Percentiles rank a stretch among this genome's conserved stretches.
phyloP scores from a whole-genome alignment of 37 sponge, comb jelly and placozoan species.

The Ianthella basta region DNA sequence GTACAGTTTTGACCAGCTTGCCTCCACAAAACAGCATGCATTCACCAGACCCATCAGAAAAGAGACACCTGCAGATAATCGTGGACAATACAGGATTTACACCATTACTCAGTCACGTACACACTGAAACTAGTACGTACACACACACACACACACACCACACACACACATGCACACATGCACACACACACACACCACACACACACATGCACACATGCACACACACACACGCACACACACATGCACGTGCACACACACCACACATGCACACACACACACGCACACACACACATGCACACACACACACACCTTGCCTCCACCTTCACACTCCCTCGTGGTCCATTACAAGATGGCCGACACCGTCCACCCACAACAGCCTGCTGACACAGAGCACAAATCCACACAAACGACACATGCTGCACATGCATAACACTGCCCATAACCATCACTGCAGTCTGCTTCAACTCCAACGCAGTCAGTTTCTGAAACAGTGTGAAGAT shows the following conservation, averaged over 20 bases:
- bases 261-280: constrained; percentile 19
- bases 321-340: constrained; percentile 47
- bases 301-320: constrained; percentile 20
- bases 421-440: background rate
- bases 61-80: constrained; percentile 7
- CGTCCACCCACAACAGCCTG: constrained; percentile 33
- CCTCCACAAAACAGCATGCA: constrained; percentile 8
- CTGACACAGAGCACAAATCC: background rate
- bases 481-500: background rate
- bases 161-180: constrained; percentile 55
- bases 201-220: background rate
- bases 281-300: constrained; percentile 9
- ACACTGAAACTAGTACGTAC: too few species aligned
- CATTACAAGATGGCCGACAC: constrained; percentile 55
- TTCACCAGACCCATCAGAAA: constrained; percentile 12
- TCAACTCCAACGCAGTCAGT: background rate
- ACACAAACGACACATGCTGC: background rate
- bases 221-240: background rate
- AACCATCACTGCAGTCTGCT: background rate
- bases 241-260: background rate
- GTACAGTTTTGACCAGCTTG: constrained; percentile 23
- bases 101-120: too few species aligned
- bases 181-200: background rate
- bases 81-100: too few species aligned
- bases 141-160: background rate